Conservation (phyloP, 2,888 invertebrate species). For the Cacoxenus indagator region DNA sequence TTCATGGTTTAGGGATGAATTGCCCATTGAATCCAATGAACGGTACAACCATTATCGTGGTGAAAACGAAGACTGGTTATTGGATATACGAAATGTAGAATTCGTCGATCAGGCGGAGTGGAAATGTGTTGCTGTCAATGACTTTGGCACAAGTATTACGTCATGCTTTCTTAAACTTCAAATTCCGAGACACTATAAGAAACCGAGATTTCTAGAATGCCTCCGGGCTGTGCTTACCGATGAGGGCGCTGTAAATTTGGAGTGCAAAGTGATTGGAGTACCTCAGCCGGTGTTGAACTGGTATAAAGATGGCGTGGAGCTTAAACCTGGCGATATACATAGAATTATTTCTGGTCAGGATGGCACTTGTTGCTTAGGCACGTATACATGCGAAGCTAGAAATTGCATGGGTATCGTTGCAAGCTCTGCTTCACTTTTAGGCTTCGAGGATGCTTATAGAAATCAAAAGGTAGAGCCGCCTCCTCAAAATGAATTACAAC, state of each 20-base stretch:
- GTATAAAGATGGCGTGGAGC: constrained; percentile 91
- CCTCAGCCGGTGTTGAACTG: constrained; percentile 91
- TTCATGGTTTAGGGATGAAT: constrained; percentile 91
- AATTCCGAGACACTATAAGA: constrained; percentile 90
- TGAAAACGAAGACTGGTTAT: constrained; percentile 79
- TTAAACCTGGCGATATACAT: constrained; percentile 93
- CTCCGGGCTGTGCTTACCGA: constrained; percentile 87
- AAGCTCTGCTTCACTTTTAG: constrained; percentile 88
- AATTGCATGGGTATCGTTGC: constrained; percentile 93
- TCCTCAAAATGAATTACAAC: constrained; percentile 72
- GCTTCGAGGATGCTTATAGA: constrained; percentile 83
- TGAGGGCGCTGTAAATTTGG: constrained; percentile 89
- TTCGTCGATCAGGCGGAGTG: constrained; percentile 91
- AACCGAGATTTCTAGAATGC: constrained; percentile 88
- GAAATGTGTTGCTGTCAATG: constrained; percentile 91
- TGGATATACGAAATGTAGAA: constrained; percentile 82
- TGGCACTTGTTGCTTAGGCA: constrained; percentile 90
- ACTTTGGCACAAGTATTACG: constrained; percentile 89
- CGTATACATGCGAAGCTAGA: constrained; percentile 90
- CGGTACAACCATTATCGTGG: constrained; percentile 80
- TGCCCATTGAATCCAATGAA: constrained; percentile 79
- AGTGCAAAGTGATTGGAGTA: constrained; percentile 93
- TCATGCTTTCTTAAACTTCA: constrained; percentile 87
- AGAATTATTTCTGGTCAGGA: constrained; percentile 91
- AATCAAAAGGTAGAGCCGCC: constrained; percentile 71